These are phyloP conservation scores for Epizoanthus stellaris DNA, from an alignment of 92 coral and sea anemone species.

Conservation along the genomic window DNA sequence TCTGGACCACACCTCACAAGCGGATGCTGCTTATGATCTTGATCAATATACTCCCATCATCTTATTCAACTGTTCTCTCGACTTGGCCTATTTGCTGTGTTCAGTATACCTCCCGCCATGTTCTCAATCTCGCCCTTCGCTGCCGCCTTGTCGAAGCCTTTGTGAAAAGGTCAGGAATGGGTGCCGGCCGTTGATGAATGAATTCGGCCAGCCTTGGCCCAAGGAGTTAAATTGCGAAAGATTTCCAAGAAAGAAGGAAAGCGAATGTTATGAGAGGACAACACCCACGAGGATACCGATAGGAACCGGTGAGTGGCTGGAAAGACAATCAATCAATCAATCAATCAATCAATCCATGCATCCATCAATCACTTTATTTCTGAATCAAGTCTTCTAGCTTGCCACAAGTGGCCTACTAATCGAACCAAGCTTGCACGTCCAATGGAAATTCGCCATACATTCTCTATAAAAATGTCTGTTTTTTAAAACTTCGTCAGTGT, in stretches of 20 bases:
- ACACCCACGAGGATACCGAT: neutral
- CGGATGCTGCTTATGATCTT: constrained; percentile 23
- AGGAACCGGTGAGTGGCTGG: constrained; percentile 1
- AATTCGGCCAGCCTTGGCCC: constrained; percentile 26
- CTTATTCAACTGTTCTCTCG: constrained; percentile 27
- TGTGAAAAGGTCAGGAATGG: constrained; percentile 22
- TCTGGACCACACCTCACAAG: constrained; percentile 25
- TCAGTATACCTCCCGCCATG: constrained; percentile 30
- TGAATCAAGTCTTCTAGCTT: too few relatives aligned
- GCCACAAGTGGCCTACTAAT: too few relatives aligned
- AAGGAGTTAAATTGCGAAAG: constrained; percentile 19
- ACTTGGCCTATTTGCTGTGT: constrained; percentile 25
- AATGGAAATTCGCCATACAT: too few relatives aligned
- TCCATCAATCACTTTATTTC: too few relatives aligned
- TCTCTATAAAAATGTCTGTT: too few relatives aligned
- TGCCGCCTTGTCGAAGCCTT: constrained; percentile 25
- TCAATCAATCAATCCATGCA: too few relatives aligned
- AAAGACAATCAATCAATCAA: too few relatives aligned
- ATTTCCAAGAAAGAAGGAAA: constrained; percentile 4
- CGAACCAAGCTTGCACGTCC: too few relatives aligned
- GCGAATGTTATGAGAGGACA: constrained; percentile 15
- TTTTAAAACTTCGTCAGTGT: too few relatives aligned
- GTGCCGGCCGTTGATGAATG: constrained; percentile 24
- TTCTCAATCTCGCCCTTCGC: neutral
- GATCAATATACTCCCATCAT: constrained; percentile 19